Percentiles rank a stretch among this genome's conserved stretches.
These are phyloP conservation scores for Agapornis roseicollis DNA, from an alignment of 2,113 vertebrate genomes.

Conservation along the genomic window DNA sequence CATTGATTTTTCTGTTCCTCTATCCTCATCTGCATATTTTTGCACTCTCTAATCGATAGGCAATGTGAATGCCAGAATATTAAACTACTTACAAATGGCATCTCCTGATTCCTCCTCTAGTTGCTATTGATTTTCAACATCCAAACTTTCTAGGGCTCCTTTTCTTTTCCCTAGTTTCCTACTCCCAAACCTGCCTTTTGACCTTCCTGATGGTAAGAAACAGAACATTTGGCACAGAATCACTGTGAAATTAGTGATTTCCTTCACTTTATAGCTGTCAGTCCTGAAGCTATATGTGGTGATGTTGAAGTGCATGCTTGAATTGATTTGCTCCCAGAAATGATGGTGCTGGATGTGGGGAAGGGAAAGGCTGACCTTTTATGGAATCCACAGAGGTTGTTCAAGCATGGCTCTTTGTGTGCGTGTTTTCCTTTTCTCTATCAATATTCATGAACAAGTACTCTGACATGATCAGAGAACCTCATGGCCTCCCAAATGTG, in stretches of 20 bases:
- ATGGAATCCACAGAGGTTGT: background rate
- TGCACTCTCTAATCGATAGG: slow-evolving; percentile 10
- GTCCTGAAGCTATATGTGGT: background rate
- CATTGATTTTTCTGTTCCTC: slow-evolving; percentile 28
- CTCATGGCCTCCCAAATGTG: background rate
- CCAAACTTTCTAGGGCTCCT: background rate
- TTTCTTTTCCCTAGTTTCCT: background rate
- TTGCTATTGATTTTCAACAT: background rate
- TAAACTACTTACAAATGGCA: background rate
- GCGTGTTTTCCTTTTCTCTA: background rate
- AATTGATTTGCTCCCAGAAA: background rate
- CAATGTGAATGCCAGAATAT: slow-evolving; percentile 2
- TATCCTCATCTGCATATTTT: slow-evolving; percentile 16
- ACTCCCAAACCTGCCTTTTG: background rate
- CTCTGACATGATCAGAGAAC: background rate
- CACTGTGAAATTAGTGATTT: background rate
- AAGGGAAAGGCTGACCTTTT: background rate
- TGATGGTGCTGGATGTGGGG: background rate
- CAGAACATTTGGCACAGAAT: background rate
- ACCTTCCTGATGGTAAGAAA: background rate
- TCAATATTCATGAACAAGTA: background rate
- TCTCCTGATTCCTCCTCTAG: background rate
- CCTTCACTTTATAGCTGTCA: background rate
- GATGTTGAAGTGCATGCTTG: background rate
- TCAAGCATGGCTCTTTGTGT: background rate